These are phyloP conservation scores for Panurus biarmicus DNA, from an alignment of 2,113 vertebrate genomes.

Conservation along the genomic window DNA sequence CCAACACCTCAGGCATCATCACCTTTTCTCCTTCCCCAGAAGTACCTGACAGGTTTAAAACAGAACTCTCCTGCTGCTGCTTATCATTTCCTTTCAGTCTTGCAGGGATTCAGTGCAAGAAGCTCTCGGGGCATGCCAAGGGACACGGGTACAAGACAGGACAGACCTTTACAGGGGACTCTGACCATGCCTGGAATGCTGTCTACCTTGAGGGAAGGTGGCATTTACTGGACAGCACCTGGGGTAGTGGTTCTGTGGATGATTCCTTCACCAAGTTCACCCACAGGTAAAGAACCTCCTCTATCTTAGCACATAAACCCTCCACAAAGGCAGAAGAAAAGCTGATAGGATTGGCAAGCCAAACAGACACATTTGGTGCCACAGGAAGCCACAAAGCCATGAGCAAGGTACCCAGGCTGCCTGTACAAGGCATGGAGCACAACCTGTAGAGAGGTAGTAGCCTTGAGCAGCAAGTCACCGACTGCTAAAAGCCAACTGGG, in stretches of 20 bases:
- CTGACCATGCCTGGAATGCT: slow-evolving; percentile 75
- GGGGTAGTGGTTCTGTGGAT: slow-evolving; percentile 74
- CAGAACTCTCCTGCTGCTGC: neutral
- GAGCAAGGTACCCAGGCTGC: neutral
- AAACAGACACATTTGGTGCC: neutral
- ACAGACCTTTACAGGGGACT: slow-evolving; percentile 67
- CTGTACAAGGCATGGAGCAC: neutral
- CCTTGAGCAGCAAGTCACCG: neutral
- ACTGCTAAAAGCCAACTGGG: neutral
- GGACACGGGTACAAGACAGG: slow-evolving; percentile 70
- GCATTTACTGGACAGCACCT: slow-evolving; percentile 83
- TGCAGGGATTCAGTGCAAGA: slow-evolving; percentile 75
- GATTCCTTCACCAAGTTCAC: slow-evolving; percentile 70
- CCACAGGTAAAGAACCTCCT: slow-evolving; percentile 65
- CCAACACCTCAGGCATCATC: neutral
- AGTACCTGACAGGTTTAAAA: neutral
- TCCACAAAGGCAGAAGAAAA: neutral
- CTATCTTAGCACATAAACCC: neutral
- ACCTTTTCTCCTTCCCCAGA: neutral
- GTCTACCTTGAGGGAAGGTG: slow-evolving; percentile 76
- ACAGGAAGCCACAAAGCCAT: neutral
- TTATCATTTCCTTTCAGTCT: slow-evolving; percentile 39
- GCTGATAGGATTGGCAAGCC: neutral
- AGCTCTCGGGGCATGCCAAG: slow-evolving; percentile 74
- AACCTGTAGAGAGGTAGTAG: neutral